Evolutionary conservation across 2,113 vertebrate species (phyloP), one percentile per base, ranked within the genome.

Genomic region (Corynorhinus townsendii): DNA sequence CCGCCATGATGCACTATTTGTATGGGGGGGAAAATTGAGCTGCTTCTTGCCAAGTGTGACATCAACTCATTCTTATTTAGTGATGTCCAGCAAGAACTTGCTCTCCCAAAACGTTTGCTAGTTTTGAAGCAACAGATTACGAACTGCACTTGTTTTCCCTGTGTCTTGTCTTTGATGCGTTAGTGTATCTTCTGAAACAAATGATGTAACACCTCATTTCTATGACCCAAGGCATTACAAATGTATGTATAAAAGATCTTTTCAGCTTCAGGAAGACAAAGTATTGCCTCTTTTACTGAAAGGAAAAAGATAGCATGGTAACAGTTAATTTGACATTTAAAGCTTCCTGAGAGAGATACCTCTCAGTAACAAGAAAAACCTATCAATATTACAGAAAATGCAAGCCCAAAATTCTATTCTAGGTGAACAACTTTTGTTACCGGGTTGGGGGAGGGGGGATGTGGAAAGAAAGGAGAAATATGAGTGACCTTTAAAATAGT

Each of bases 51-150:
- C 98, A 98, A 98, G 96, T 92, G 96, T 98, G 98, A 99, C 98
- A 98, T 99, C 98, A 99, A 98, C 98, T 98, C 98, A 98, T 98
- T 98, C 98, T 98, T 98, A 98, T 98, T 98, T 75, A 4, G 95
- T 98, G 98, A 98, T 98, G 98, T 97, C 97, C 97, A 96, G 95
- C 92, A 97, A 96, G 98, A 98, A 97, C 97, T 96, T 89, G 82
- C 97, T 98, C 97, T 97, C 96, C 97, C 77, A 96, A 98, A 98
- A 98, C 90, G 96, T 98, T 98, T 97, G 96, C 96, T 98, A 96
- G 95, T 97, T 98, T 97, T 97, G 97, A 95, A 97, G 96, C 95
- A 97, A 95, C 98, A 95, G 96, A 97, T 98, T 97, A 97, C 86
- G 95, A 95, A 94, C 93, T 97, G 85, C 45, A 47, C 88, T 96